Conservation (phyloP, 2,797 vertebrate genomes). For the Allobates femoralis region DNA sequence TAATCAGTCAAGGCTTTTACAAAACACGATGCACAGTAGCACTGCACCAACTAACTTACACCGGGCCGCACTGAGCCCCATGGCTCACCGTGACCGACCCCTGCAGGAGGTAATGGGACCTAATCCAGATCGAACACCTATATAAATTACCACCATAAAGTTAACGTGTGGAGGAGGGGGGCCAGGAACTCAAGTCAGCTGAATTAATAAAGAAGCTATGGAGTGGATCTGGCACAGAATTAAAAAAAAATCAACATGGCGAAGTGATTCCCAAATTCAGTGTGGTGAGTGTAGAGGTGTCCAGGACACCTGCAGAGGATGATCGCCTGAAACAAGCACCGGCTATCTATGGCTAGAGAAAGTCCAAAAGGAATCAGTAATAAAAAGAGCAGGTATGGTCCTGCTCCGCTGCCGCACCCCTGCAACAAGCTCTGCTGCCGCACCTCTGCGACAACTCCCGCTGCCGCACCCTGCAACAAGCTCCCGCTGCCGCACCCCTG, state of each 20-base stretch:
- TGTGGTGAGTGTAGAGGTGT: background rate
- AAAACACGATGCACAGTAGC: constrained; percentile 49
- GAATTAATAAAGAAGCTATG: background rate
- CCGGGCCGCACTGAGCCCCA: background rate
- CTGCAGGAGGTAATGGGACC: background rate
- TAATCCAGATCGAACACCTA: constrained; percentile 4
- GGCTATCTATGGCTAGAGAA: constrained; percentile 3
- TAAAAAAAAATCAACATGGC: background rate
- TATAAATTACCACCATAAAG: background rate
- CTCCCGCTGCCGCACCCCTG: too few relatives aligned
- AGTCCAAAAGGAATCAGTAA: background rate
- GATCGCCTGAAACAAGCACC: background rate
- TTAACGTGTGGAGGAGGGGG: background rate
- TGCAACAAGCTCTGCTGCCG: too few relatives aligned
- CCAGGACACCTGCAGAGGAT: background rate
- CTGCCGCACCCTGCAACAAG: too few relatives aligned
- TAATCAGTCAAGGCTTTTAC: constrained; percentile 36
- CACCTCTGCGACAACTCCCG: too few relatives aligned
- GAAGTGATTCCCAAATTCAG: background rate
- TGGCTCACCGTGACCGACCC: background rate
- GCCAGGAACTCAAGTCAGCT: background rate
- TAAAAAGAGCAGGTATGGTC: background rate
- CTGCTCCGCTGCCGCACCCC: background rate
- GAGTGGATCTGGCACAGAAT: constrained; percentile 4
- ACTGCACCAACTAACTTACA: constrained; percentile 25